Percentiles rank a stretch among this genome's conserved stretches.
Evolutionary conservation across 2,888 invertebrate species (phyloP).

Genomic region (Argyresthia albistria): DNA sequence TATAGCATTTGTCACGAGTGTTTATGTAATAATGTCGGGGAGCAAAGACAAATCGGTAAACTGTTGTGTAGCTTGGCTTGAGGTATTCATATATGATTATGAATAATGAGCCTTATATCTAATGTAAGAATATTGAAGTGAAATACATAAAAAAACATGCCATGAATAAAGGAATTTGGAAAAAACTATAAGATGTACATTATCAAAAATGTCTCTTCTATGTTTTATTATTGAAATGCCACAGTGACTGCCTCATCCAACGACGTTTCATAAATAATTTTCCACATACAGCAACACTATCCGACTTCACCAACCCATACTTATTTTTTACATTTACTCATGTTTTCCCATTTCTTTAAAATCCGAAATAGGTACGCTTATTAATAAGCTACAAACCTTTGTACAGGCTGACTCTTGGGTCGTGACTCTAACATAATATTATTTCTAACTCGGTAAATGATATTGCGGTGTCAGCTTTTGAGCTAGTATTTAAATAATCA

Average conservation of each 20-base stretch:
- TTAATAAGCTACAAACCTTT: no score
- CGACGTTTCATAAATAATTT: not conserved
- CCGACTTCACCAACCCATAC: no score
- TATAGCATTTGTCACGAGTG: slow-evolving; percentile 59
- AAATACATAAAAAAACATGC: not conserved
- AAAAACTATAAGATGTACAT: not conserved
- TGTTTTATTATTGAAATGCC: no score
- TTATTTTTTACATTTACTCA: no score
- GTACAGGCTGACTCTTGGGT: no score
- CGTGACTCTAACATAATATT: no score
- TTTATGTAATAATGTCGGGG: slow-evolving; percentile 18
- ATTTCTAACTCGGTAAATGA: no score
- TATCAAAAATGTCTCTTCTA: not conserved
- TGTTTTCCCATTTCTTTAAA: no score
- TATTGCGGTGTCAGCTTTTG: no score
- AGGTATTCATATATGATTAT: not conserved
- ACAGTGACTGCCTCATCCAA: no score
- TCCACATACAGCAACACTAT: not conserved
- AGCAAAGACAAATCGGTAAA: slow-evolving; percentile 15
- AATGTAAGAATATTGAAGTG: not conserved
- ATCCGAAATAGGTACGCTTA: no score
- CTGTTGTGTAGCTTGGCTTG: not conserved
- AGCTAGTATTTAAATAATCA: no score
- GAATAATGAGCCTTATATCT: not conserved
- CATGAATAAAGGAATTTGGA: not conserved